phyloP scores from a whole-genome alignment of 2,797 vertebrate species.

The Oreortyx pictus region DNA sequence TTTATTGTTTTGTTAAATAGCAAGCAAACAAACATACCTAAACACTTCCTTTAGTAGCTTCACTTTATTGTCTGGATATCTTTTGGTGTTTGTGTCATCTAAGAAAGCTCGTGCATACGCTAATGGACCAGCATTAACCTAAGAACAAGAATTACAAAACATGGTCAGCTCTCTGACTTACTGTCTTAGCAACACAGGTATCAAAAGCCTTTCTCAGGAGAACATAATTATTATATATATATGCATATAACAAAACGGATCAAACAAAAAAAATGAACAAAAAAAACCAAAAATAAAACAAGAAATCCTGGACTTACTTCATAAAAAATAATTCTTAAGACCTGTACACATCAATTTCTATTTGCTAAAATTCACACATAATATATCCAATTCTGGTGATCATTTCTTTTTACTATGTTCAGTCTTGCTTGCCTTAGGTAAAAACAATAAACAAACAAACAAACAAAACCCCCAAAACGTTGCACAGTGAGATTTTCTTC shows the following conservation, averaged over 20 bases:
- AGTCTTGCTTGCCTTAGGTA: too few species aligned
- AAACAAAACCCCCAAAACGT: too few species aligned
- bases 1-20: neutral
- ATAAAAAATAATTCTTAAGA: neutral
- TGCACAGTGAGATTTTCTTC: too few species aligned
- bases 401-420: neutral
- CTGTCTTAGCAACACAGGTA: neutral
- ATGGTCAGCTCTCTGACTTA: neutral
- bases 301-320: too few species aligned
- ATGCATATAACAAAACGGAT: neutral
- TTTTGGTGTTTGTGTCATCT: constrained; percentile 91
- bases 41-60: constrained; percentile 97
- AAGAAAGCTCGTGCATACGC: constrained; percentile 96
- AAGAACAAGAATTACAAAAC: neutral
- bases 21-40: constrained; percentile 76
- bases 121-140: constrained; percentile 97
- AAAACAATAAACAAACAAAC: too few species aligned
- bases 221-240: neutral
- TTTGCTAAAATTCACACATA: neutral
- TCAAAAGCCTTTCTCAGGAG: neutral
- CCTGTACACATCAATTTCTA: neutral
- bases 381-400: neutral
- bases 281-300: neutral
- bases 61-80: constrained; percentile 96
- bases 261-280: neutral